Evolutionary conservation across 2,888 invertebrate species (phyloP), one percentile per base, ranked within the genome.

Genomic region (Serrognathus titanus): DNA sequence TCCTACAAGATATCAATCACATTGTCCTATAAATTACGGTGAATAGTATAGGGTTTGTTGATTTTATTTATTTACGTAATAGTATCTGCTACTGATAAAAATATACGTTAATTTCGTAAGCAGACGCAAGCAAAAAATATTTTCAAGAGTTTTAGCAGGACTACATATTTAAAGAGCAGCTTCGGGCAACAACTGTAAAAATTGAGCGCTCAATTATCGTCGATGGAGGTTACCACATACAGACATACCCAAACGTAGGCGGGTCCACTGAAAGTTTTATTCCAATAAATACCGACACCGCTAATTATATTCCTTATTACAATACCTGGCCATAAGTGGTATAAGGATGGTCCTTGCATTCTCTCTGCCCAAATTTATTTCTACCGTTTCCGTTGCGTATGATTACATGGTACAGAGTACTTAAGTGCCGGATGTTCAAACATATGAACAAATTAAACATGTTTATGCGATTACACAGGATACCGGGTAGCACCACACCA

Each of bases 381-480:
- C 49, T 43, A 41, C 43, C 48, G 37, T 45, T 43, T 55, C 43
- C 55, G 50, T 50, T 45, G 38, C 45, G 50, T 37, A 37, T 55
- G 39, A 40, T 50, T 55, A 45, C 37, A 45, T 39, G 40, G 13
- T 43, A 43, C 12, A 43, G 12, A 43, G 13, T 43, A 43, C 43
- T 10, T 43, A 43, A 37, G 38, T 20, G 45, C 55, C 49, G 55
- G 55, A 55, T 55, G 50, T 49, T 16, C 39, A 55, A 55, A 37
- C 50, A 35, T 49, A 45, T 43, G 50, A 38, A 55, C 55, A 55
- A 48, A 50, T 55, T 55, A 55, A 55, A 46, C 49, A 49, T 50
- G 49, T 50, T 54, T 54, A 54, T 55, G 36, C 41, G 13, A 43
- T 43, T 43, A 43, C 10, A 43, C 24, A 31, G 24, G 24, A 31